phyloP scores from a whole-genome alignment of 1,140 invertebrate genomes.

The Stegodyphus mimosarum region DNA sequence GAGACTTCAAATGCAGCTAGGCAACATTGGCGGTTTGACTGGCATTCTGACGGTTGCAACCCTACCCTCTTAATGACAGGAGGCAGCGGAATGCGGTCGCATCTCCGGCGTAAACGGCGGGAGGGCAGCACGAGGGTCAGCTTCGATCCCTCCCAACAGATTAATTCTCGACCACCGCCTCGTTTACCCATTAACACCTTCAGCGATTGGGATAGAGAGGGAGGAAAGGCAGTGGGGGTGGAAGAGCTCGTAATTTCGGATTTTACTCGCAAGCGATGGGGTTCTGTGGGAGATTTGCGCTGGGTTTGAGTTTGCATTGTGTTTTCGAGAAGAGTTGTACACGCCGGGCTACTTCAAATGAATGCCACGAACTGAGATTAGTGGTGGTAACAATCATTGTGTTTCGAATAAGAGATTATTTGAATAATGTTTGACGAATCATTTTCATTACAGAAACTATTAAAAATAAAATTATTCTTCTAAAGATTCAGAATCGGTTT shows the following conservation, averaged over 20 bases:
- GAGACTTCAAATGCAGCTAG: neutral
- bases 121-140: constrained; percentile 29
- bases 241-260: constrained; percentile 29
- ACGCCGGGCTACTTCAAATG: no score
- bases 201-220: neutral
- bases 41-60: constrained; percentile 25
- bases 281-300: constrained; percentile 11
- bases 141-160: constrained; percentile 49
- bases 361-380: no score
- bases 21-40: constrained; percentile 1
- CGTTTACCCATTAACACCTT: constrained; percentile 51
- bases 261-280: constrained; percentile 15
- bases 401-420: no score
- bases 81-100: constrained; percentile 1
- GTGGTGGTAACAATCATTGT: no score
- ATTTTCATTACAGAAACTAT: no score
- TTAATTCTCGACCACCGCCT: constrained; percentile 58
- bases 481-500: no score
- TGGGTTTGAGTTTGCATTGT: no score
- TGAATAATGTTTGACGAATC: no score
- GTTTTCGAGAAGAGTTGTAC: no score
- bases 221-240: neutral
- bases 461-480: no score
- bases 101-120: constrained; percentile 5
- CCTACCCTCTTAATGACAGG: constrained; percentile 50